Conservation (phyloP, 23 tunicate species). For the Corella eumyota region DNA sequence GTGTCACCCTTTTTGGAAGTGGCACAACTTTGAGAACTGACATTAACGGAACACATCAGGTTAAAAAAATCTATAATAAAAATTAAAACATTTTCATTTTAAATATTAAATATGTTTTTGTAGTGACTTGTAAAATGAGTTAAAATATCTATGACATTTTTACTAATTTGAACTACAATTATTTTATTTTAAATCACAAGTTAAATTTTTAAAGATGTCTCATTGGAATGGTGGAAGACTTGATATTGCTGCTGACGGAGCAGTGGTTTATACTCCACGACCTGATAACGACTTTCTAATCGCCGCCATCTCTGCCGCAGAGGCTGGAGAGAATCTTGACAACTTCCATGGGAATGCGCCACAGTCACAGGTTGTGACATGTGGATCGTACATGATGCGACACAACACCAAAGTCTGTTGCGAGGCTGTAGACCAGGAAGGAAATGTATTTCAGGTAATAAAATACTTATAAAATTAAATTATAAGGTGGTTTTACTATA, state of each 20-base stretch:
- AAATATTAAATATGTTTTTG: constrained; percentile 2
- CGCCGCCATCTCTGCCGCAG: constrained; percentile 30
- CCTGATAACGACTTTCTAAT: constrained; percentile 60
- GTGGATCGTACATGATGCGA: constrained; percentile 71
- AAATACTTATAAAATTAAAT: neutral
- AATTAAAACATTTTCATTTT: too few species aligned
- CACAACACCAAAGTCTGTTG: constrained; percentile 75
- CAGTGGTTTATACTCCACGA: constrained; percentile 64
- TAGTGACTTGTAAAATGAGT: too few species aligned
- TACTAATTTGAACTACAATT: too few species aligned
- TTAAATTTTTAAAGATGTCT: constrained; percentile 39
- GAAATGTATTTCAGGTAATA: constrained; percentile 88
- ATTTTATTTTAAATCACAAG: too few species aligned
- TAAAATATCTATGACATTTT: too few species aligned
- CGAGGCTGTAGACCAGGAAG: constrained; percentile 82
- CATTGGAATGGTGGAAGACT: constrained; percentile 88
- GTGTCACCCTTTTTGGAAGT: constrained; percentile 66
- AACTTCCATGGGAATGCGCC: neutral
- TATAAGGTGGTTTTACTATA: too few species aligned
- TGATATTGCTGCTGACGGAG: constrained; percentile 45
- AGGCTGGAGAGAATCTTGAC: constrained; percentile 35
- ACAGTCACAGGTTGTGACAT: constrained; percentile 8
- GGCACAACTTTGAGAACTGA: constrained; percentile 43
- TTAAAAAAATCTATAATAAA: too few species aligned
- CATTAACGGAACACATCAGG: constrained; percentile 65